These are phyloP conservation scores for Drosophila melanica DNA, from an alignment of 1,140 invertebrate genomes.

Conservation along the genomic window DNA sequence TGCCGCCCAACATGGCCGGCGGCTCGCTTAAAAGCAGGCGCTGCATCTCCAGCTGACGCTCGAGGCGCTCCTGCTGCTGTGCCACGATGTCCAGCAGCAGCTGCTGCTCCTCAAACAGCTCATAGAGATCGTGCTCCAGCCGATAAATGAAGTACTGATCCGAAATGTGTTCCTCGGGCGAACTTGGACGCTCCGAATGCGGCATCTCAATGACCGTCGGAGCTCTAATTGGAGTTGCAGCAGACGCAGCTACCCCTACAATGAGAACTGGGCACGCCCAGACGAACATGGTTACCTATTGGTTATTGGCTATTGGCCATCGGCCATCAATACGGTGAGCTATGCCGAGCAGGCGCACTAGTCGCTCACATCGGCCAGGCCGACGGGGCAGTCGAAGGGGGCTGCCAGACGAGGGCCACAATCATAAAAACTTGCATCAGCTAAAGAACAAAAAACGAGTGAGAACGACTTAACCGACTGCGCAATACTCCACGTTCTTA, in stretches of 20 bases:
- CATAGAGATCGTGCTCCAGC: conserved; percentile 26
- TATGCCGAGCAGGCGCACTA: conserved; percentile 67
- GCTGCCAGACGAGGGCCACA: conserved; percentile 7
- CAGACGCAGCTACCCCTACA: conserved; percentile 48
- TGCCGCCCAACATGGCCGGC: background rate
- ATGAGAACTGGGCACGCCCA: conserved; percentile 29
- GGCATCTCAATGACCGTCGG: background rate
- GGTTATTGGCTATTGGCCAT: conserved; percentile 53
- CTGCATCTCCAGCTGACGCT: conserved; percentile 14
- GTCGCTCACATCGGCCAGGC: conserved; percentile 8
- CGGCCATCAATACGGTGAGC: conserved; percentile 3
- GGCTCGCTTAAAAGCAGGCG: background rate
- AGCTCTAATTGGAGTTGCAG: background rate
- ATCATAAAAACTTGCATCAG: conserved; percentile 1
- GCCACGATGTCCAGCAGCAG: conserved; percentile 18
- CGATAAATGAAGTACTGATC: conserved; percentile 2
- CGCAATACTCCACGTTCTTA: no score
- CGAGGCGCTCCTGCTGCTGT: conserved; percentile 29
- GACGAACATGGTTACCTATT: conserved; percentile 21
- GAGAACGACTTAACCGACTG: no score
- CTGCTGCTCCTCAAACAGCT: conserved; percentile 51
- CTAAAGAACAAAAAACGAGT: background rate
- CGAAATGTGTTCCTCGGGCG: conserved; percentile 19
- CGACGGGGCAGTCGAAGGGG: background rate
- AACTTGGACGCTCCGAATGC: conserved; percentile 3